These are phyloP conservation scores for Mesorhabditis sp. DNA, from an alignment of 2,888 invertebrate species.

Conservation along the genomic window DNA sequence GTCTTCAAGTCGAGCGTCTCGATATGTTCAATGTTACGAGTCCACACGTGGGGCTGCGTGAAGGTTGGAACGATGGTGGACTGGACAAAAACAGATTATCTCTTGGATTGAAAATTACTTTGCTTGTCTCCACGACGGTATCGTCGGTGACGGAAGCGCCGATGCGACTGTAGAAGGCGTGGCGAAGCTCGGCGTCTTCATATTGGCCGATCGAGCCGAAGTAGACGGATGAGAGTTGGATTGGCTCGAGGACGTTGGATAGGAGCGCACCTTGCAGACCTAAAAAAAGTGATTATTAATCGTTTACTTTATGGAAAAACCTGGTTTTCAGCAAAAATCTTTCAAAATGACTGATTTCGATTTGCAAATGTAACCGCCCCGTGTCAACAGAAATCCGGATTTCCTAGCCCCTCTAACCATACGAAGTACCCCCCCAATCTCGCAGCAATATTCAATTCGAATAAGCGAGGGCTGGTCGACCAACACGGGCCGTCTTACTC, in stretches of 20 bases:
- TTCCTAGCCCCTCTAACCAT: too few species aligned
- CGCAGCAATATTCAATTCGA: too few species aligned
- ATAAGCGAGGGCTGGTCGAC: too few species aligned
- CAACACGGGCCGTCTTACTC: too few species aligned
- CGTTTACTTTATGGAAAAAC: too few species aligned
- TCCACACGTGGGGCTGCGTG: not conserved
- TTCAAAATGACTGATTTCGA: too few species aligned
- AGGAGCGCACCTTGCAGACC: constrained; percentile 35
- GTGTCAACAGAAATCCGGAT: too few species aligned
- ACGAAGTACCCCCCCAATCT: too few species aligned
- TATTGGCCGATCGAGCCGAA: constrained; percentile 16
- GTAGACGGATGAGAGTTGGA: constrained; percentile 17
- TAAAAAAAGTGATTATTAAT: constrained; percentile 6
- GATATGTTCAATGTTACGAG: not conserved
- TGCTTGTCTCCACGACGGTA: not conserved
- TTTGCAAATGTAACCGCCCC: too few species aligned
- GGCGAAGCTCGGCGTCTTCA: not conserved
- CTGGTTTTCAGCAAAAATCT: too few species aligned
- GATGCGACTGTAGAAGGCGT: not conserved
- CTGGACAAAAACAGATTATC: not conserved
- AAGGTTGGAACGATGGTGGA: not conserved
- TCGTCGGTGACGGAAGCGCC: not conserved
- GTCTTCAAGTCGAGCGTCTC: not conserved
- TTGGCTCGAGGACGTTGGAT: constrained; percentile 25
- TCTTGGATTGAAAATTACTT: not conserved